Evolutionary conservation across 2,888 invertebrate genomes (phyloP), one percentile per base, ranked within the genome.

Genomic region (Pachliopta kotzebuea): DNA sequence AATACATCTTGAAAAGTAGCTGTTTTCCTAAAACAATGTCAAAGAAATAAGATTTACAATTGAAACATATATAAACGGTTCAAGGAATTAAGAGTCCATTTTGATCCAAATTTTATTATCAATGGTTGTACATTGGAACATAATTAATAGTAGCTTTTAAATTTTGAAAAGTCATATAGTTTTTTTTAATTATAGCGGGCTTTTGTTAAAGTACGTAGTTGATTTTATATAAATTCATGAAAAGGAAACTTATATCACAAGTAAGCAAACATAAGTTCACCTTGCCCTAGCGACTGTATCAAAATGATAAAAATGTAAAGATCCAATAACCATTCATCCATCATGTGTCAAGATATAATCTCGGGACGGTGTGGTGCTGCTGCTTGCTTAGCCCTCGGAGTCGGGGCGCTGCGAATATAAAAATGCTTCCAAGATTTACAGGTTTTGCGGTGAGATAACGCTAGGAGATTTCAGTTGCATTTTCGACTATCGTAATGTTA

Each of bases 311-410:
- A 93, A 93, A 93, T 92, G 93, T 92, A 92, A 92, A 93, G 93
- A 93, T 93, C 94, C 94, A 94, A 94, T 94, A 94, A 94, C 94
- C 94, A 94, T 94, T 94, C 94, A 95, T 95, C 94, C 94, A 95
- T 95, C 95, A 94, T 90, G 92, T 92, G 94, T 94, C 94, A 93
- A 93, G 93, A 93, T 92, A 93, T 93, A 93, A 94, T 94, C 93
- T 93, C 84, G 88, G 90, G 86, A 87, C 86, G 90, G 88, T 84
- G 88, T 88, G 72, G 60, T 49, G 62, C 56, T 77, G 80, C 81
- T 78, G 86, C 86, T 84, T 87, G 87, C 90, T 90, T 87, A 89
- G 88, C 88, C 85, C 83, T 73, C 81, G 76, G 75, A 75, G 81
- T 78, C 78, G 84, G 81, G 85, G 83, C 79, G 80, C 58, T 76